Evolutionary conservation across 2,888 invertebrate species (phyloP).

Genomic region (Drepana falcataria): DNA sequence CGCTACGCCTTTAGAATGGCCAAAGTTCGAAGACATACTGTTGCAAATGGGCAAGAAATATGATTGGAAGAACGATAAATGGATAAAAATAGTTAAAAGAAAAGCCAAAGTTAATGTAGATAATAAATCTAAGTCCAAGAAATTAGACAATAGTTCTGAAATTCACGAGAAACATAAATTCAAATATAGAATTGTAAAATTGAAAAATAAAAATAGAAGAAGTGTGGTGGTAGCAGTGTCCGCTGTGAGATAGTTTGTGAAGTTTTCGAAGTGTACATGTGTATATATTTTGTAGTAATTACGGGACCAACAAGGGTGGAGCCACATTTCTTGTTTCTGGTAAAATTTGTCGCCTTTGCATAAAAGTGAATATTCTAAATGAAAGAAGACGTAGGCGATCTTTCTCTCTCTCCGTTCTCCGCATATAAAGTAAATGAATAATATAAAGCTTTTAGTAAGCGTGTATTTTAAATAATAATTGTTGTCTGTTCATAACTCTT

Average conservation of each 20-base stretch:
- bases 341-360: slow-evolving; percentile 20
- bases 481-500: slow-evolving; percentile 19
- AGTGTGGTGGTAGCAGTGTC: slow-evolving; percentile 69
- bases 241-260: slow-evolving; percentile 61
- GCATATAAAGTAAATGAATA: not conserved
- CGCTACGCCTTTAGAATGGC: slow-evolving; percentile 38
- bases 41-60: slow-evolving; percentile 60
- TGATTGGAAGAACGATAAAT: slow-evolving; percentile 72
- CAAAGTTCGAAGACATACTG: slow-evolving; percentile 65
- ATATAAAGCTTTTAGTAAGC: slow-evolving; percentile 10
- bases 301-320: slow-evolving; percentile 62
- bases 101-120: slow-evolving; percentile 13
- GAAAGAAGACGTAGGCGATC: not conserved
- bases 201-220: slow-evolving; percentile 63
- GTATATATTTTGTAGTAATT: slow-evolving; percentile 47
- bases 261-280: slow-evolving; percentile 18
- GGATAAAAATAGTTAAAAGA: slow-evolving; percentile 66
- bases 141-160: slow-evolving; percentile 31
- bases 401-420: not conserved
- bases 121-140: slow-evolving; percentile 14
- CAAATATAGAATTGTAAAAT: slow-evolving; percentile 63
- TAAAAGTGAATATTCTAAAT: slow-evolving; percentile 19
- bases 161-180: slow-evolving; percentile 62
- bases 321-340: slow-evolving; percentile 25
- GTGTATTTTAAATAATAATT: slow-evolving; percentile 19